Conservation (phyloP, 2,888 invertebrate species). For the Ophioninae sp. region DNA sequence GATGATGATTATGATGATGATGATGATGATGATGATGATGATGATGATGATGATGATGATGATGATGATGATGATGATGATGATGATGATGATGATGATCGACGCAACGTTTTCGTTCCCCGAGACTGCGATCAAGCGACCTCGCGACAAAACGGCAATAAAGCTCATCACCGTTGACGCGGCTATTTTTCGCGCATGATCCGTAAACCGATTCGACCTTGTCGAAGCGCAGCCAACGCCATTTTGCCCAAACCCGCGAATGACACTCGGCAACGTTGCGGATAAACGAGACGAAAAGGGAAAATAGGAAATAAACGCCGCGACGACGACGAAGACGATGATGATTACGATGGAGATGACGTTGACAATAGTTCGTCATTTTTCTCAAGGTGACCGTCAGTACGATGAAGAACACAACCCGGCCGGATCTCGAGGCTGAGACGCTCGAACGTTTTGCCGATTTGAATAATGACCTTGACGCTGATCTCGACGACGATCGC, state of each 20-base stretch:
- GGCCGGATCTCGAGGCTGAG: slow-evolving; percentile 25
- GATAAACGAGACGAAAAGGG: slow-evolving; percentile 13
- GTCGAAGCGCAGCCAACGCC: background rate
- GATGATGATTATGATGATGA: slow-evolving; percentile 31
- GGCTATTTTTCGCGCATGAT: background rate
- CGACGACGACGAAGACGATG: slow-evolving; percentile 37
- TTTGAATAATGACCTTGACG: slow-evolving; percentile 34
- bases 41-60: slow-evolving; percentile 35
- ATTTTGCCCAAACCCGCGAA: background rate
- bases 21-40: slow-evolving; percentile 2
- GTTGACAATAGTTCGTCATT: slow-evolving; percentile 36
- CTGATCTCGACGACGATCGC: slow-evolving; percentile 7
- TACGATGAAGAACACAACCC: slow-evolving; percentile 47
- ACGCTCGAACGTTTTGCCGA: slow-evolving; percentile 23
- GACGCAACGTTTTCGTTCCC: background rate
- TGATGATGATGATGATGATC: background rate
- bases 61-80: slow-evolving; percentile 21
- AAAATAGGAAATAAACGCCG: slow-evolving; percentile 11
- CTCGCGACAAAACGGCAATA: background rate
- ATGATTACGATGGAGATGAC: slow-evolving; percentile 11
- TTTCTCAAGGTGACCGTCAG: slow-evolving; percentile 20
- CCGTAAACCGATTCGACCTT: background rate
- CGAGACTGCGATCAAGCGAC: background rate
- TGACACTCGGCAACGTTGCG: background rate
- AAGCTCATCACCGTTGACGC: background rate